Percentiles rank a stretch among this genome's conserved stretches.
Conservation (phyloP, 2,113 vertebrate species). For the Fregetta grallaria region DNA sequence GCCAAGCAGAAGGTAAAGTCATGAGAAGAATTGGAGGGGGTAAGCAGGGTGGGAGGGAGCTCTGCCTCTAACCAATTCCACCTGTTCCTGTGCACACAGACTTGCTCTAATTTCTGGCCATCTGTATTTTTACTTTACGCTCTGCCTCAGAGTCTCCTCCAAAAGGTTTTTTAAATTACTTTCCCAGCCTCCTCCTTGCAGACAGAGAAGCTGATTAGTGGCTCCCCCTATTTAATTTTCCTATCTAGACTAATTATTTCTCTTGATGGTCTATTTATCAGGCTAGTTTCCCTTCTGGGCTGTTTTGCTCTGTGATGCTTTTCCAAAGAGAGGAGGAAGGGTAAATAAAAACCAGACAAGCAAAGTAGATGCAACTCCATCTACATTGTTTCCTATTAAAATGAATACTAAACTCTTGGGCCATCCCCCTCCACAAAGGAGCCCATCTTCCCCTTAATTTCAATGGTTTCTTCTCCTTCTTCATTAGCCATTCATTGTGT, state of each 20-base stretch:
- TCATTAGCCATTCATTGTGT: not conserved
- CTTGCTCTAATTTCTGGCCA: slow-evolving; percentile 43
- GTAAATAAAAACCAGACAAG: slow-evolving; percentile 62
- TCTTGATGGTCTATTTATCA: slow-evolving; percentile 69
- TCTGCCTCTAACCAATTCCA: slow-evolving; percentile 56
- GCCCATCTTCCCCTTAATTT: not conserved
- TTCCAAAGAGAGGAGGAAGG: slow-evolving; percentile 29
- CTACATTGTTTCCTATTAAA: not conserved
- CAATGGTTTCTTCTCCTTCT: not conserved
- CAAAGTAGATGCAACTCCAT: not conserved
- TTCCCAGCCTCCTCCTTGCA: slow-evolving; percentile 33
- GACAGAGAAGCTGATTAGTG: slow-evolving; percentile 53
- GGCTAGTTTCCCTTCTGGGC: slow-evolving; percentile 43
- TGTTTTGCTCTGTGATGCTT: slow-evolving; percentile 15
- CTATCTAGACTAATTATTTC: slow-evolving; percentile 54
- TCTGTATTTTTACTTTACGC: slow-evolving; percentile 40
- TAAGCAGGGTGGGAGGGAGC: not conserved
- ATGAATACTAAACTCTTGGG: not conserved
- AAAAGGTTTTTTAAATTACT: slow-evolving; percentile 43
- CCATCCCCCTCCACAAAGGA: not conserved
- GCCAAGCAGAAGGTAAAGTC: slow-evolving; percentile 55
- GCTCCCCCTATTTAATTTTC: slow-evolving; percentile 53
- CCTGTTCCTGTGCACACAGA: slow-evolving; percentile 31
- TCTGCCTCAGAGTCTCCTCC: slow-evolving; percentile 53
- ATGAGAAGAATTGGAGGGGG: not conserved